phyloP scores from a whole-genome alignment of 2,797 vertebrate genomes.

The Babyrousa celebensis region DNA sequence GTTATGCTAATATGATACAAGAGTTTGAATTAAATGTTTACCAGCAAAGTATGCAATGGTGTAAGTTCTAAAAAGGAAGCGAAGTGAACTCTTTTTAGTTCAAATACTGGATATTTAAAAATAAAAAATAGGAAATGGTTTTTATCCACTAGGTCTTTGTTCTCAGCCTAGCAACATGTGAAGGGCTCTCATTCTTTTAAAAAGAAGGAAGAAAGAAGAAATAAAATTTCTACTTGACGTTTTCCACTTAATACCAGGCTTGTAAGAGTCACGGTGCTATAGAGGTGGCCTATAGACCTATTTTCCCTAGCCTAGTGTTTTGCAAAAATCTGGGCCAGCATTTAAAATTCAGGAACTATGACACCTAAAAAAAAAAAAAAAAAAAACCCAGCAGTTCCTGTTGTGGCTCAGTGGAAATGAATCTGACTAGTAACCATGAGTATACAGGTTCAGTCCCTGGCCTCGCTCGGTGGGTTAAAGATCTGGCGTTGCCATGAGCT shows the following conservation, averaged over 20 bases:
- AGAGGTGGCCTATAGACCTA: background rate
- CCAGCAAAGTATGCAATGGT: background rate
- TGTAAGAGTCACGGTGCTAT: background rate
- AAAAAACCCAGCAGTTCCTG: background rate
- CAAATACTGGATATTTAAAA: slow-evolving; percentile 56
- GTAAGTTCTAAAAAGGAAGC: background rate
- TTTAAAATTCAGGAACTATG: slow-evolving; percentile 61
- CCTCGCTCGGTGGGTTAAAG: no score
- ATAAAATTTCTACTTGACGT: background rate
- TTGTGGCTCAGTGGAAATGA: no score
- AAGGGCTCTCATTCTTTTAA: slow-evolving; percentile 38
- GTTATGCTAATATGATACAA: slow-evolving; percentile 18
- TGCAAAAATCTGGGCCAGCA: background rate
- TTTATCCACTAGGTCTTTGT: slow-evolving; percentile 12
- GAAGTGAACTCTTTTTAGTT: slow-evolving; percentile 23
- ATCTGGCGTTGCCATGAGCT: no score
- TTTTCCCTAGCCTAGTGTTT: background rate
- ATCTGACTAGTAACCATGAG: no score
- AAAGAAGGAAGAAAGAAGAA: background rate
- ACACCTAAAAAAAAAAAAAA: background rate
- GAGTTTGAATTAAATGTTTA: slow-evolving; percentile 35
- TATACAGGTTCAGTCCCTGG: no score
- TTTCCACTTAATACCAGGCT: background rate
- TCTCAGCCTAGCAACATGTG: background rate
- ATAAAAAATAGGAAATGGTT: background rate